Conservation (phyloP, 2,797 vertebrate genomes). For the Oophaga sylvatica region DNA sequence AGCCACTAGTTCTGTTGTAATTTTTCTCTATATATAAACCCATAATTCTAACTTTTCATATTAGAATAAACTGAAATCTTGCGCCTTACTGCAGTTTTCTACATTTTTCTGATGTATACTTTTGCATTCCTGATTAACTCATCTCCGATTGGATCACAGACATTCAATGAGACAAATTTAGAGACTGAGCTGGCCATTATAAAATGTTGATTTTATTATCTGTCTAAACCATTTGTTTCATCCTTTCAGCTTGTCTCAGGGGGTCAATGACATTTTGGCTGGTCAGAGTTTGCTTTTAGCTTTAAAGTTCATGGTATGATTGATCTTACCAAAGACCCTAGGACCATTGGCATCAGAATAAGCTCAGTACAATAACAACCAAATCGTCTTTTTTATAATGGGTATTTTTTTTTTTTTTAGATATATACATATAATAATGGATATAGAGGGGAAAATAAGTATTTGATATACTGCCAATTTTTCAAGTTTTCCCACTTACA, state of each 20-base stretch:
- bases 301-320: conserved; percentile 26
- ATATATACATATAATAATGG: neutral
- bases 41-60: neutral
- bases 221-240: neutral
- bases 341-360: neutral
- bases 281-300: neutral
- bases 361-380: neutral
- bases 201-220: conserved; percentile 1
- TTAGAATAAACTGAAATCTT: neutral
- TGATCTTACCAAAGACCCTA: neutral
- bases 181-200: neutral
- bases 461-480: too few relatives aligned
- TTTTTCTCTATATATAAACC: neutral
- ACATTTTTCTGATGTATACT: neutral
- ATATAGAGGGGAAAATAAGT: too few relatives aligned
- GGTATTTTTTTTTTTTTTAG: neutral
- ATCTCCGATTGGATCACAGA: neutral
- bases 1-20: neutral
- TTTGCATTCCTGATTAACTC: neutral
- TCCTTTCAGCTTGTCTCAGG: neutral
- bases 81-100: neutral
- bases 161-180: neutral
- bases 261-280: neutral
- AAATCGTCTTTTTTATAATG: neutral
- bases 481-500: too few relatives aligned